Evolutionary conservation across 2,888 invertebrate genomes (phyloP).

Genomic region (Hydropsyche betteni): DNA sequence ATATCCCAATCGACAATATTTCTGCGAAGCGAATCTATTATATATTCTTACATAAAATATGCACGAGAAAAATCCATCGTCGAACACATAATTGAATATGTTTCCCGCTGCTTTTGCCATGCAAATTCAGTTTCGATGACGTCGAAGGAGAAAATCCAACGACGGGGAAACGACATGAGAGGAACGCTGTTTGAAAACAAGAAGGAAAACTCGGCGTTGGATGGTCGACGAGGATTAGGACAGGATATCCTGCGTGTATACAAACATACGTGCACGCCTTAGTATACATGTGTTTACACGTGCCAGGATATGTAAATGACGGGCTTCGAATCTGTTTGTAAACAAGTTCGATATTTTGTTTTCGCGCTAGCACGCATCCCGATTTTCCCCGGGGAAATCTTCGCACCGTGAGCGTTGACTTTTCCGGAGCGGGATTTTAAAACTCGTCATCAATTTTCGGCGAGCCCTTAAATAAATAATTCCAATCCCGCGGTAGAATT

Average conservation of each 20-base stretch:
- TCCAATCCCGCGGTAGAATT: neutral
- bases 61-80: neutral
- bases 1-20: neutral
- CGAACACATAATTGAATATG: conserved; percentile 18
- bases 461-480: neutral
- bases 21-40: neutral
- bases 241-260: conserved; percentile 26
- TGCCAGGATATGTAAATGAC: neutral
- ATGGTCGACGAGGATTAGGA: conserved; percentile 14
- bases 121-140: conserved; percentile 36
- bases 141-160: neutral
- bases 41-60: neutral
- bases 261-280: conserved; percentile 34
- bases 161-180: neutral
- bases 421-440: neutral
- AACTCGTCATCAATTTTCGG: neutral
- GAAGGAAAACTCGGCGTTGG: neutral
- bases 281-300: neutral
- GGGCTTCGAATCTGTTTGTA: conserved; percentile 47
- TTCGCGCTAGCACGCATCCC: conserved; percentile 19
- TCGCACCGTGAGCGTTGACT: conserved; percentile 18
- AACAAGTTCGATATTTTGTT: conserved; percentile 50
- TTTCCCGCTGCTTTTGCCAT: conserved; percentile 3
- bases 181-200: neutral
- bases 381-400: conserved; percentile 45